Conservation (phyloP, 2,888 invertebrate species). For the Amiota communis region DNA sequence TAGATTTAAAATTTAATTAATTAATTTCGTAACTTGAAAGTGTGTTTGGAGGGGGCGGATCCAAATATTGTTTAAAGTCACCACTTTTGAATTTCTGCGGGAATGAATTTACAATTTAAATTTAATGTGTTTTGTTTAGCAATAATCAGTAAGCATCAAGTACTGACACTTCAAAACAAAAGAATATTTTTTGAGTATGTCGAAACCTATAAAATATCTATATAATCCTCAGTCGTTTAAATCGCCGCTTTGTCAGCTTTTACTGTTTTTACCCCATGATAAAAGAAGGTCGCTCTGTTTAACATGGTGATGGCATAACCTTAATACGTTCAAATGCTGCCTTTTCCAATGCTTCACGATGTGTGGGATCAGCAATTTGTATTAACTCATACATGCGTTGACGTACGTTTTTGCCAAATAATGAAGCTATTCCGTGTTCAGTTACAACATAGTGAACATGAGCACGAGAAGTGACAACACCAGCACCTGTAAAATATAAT, state of each 20-base stretch:
- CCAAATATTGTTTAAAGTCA: too few species aligned
- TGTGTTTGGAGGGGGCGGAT: too few species aligned
- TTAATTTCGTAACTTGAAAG: too few species aligned
- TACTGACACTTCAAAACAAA: not conserved
- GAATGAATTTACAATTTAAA: constrained; percentile 12
- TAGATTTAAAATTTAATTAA: too few species aligned
- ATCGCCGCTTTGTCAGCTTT: not conserved
- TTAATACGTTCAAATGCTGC: constrained; percentile 89
- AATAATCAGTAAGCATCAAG: not conserved
- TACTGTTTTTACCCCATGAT: not conserved
- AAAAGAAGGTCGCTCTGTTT: constrained; percentile 6
- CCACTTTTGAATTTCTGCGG: not conserved
- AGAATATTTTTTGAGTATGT: not conserved
- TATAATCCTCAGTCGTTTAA: not conserved
- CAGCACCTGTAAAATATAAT: constrained; percentile 80
- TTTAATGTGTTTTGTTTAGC: constrained; percentile 10
- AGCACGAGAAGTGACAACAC: constrained; percentile 93
- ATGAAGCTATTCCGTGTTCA: constrained; percentile 89
- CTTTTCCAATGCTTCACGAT: constrained; percentile 87
- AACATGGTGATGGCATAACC: constrained; percentile 78
- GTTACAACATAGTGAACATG: constrained; percentile 96
- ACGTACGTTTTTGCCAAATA: constrained; percentile 91
- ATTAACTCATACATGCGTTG: constrained; percentile 93
- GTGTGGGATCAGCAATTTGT: constrained; percentile 90
- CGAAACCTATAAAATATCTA: constrained; percentile 21